Evolutionary conservation across 2,113 vertebrate genomes (phyloP).

Genomic region (Gavia stellata): DNA sequence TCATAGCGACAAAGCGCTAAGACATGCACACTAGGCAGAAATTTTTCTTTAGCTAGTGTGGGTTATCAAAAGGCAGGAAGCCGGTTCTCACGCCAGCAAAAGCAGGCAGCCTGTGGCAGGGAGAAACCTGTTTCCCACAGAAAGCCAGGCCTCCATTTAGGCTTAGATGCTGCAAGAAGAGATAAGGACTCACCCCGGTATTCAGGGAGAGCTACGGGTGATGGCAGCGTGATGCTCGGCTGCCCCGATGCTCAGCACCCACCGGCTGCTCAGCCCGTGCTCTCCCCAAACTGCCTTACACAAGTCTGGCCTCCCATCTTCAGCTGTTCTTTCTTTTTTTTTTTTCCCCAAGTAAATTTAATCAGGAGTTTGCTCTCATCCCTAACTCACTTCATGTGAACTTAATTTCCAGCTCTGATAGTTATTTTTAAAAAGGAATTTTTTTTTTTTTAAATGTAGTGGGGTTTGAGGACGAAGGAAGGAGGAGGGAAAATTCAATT

Average conservation of each 20-base stretch:
- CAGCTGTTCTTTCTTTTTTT: not conserved
- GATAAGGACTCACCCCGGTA: not conserved
- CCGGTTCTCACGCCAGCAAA: rapidly evolving
- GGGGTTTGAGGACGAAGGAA: not conserved
- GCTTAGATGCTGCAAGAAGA: not conserved
- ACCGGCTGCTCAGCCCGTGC: not conserved
- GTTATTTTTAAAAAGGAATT: constrained; percentile 15
- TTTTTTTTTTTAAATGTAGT: not conserved
- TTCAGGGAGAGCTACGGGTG: not conserved
- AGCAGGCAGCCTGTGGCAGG: not conserved
- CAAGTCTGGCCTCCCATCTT: not conserved
- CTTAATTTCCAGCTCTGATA: constrained; percentile 75
- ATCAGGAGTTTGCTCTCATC: constrained; percentile 84
- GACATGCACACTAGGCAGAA: constrained; percentile 10
- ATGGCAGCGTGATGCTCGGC: rapidly evolving
- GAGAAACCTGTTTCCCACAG: not conserved
- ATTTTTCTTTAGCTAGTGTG: not conserved
- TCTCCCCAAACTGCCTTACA: constrained; percentile 41
- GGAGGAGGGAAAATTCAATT: constrained; percentile 37
- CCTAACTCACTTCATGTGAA: constrained; percentile 82
- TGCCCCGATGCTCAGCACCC: rapidly evolving
- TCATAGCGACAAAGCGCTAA: not conserved
- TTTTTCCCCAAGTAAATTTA: constrained; percentile 71
- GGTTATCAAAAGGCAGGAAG: constrained; percentile 11
- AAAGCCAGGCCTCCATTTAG: not conserved